A percentile compares a stretch with the other conserved stretches of the same genome.
These are phyloP conservation scores for Yoshiicerus persimilis DNA, from an alignment of 1,140 invertebrate species.

Conservation along the genomic window DNA sequence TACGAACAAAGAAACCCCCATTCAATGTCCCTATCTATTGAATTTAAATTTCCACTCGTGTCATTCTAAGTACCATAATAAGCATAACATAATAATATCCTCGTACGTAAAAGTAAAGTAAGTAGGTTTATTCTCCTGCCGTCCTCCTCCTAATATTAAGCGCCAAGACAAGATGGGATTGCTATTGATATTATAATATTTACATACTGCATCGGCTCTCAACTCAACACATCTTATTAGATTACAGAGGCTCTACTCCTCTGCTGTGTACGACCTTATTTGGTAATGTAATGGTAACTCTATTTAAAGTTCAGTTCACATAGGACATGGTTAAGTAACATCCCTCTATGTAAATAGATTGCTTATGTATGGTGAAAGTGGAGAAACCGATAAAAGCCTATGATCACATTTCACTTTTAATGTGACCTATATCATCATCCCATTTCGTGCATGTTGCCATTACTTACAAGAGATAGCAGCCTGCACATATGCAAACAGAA, in stretches of 20 bases:
- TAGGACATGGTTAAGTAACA: not conserved
- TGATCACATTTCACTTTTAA: slow-evolving; percentile 23
- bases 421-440: slow-evolving; percentile 25
- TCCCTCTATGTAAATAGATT: not conserved
- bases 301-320: not conserved
- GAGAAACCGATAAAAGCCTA: not conserved
- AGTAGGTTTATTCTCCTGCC: not conserved
- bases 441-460: slow-evolving; percentile 12
- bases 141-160: no score
- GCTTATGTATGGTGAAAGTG: not conserved
- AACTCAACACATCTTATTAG: not conserved
- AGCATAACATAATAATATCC: not conserved
- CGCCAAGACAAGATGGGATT: not conserved
- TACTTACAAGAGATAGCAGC: not conserved
- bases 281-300: not conserved
- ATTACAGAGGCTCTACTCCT: not conserved
- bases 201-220: not conserved
- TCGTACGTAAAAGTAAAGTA: not conserved
- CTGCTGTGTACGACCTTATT: not conserved
- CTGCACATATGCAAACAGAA: not conserved
- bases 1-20: not conserved
- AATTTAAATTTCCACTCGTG: not conserved
- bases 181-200: not conserved
- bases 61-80: not conserved
- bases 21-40: not conserved